Evolutionary conservation across 1,140 invertebrate species (phyloP), one percentile per base, ranked within the genome.

Genomic region (Charaxes varanes): DNA sequence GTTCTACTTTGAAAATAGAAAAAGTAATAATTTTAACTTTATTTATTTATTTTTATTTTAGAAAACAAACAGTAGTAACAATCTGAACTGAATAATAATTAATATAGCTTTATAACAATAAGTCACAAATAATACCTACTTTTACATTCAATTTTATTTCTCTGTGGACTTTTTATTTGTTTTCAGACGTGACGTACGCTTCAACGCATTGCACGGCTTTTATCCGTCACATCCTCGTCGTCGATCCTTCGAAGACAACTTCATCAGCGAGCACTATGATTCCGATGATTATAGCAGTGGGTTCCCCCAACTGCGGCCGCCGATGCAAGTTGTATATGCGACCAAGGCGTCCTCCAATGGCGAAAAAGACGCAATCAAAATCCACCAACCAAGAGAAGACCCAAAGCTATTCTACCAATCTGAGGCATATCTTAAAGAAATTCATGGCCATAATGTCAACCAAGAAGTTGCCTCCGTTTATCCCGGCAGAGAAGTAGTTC

Each of bases 331-430:
- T 67, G 17, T 53, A 30, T 22, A 60, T 45, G 14, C 50, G 41
- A 0, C 58, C 44, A n/a, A 52, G 34, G 13, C 50, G 35, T 28
- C 52, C 51, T 18, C 54, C 21, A 47, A 66, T 41, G 34, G 44
- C 8, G 30, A 40, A 32, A 28, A 43, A 41, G 17, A 16, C 8
- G 8, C 50, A 26, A 16, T 67, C 55, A 63, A 67, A 55, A 18
- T 69, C 33, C 47, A 81, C 58, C 45, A 70, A 27, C 73, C 77
- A 27, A 51, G 59, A 36, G 73, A 81, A 67, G 68, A 81, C 56
- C 77, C 77, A 7, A 65, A 69, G 14, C 56, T 74, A 30, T 81
- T 68, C 54, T 81, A 81, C 48, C 71, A 71, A 31, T 77, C 77
- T 65, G 64, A 66, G 50, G 31, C 62, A 38, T 81, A 81, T 60